Evolutionary conservation across 2,113 vertebrate species (phyloP).

Genomic region (Silurus glanis): DNA sequence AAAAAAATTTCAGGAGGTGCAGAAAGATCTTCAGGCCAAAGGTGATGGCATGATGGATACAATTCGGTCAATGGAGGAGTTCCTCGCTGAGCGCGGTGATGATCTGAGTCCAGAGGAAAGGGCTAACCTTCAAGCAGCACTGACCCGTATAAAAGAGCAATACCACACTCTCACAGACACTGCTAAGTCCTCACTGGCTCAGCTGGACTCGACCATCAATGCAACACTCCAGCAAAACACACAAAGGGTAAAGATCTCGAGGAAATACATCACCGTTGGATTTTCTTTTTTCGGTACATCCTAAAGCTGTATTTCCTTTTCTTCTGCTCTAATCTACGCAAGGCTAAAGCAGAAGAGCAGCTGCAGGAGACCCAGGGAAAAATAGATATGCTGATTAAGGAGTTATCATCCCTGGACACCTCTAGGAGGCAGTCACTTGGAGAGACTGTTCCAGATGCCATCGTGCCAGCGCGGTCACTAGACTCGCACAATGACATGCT

Average conservation of each 20-base stretch:
- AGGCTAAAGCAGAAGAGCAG: conserved; percentile 89
- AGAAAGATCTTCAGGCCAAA: conserved; percentile 80
- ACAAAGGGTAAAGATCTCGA: conserved; percentile 77
- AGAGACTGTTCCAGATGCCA: conserved; percentile 45
- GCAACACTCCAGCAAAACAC: conserved; percentile 87
- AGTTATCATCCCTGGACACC: conserved; percentile 64
- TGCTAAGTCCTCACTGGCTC: conserved; percentile 73
- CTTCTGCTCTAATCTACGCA: conserved; percentile 48
- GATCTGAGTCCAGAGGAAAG: conserved; percentile 80
- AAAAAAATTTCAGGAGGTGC: conserved; percentile 76
- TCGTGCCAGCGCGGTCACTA: conserved; percentile 67
- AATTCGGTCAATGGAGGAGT: conserved; percentile 83
- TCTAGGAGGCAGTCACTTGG: conserved; percentile 40
- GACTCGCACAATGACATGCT: conserved; percentile 77
- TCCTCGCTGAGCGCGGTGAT: conserved; percentile 81
- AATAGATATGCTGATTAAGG: conserved; percentile 80
- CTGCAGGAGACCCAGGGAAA: conserved; percentile 84
- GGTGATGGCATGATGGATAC: conserved; percentile 72
- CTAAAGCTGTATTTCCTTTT: background rate
- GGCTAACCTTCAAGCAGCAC: conserved; percentile 73
- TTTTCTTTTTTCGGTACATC: background rate
- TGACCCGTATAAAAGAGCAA: conserved; percentile 81
- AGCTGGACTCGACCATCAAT: conserved; percentile 80
- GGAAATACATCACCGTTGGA: background rate
- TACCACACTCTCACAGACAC: conserved; percentile 78